A percentile compares a stretch with the other conserved stretches of the same genome.
Conservation (phyloP, 2,797 vertebrate genomes). For the Phrynocephalus guinanensis region DNA sequence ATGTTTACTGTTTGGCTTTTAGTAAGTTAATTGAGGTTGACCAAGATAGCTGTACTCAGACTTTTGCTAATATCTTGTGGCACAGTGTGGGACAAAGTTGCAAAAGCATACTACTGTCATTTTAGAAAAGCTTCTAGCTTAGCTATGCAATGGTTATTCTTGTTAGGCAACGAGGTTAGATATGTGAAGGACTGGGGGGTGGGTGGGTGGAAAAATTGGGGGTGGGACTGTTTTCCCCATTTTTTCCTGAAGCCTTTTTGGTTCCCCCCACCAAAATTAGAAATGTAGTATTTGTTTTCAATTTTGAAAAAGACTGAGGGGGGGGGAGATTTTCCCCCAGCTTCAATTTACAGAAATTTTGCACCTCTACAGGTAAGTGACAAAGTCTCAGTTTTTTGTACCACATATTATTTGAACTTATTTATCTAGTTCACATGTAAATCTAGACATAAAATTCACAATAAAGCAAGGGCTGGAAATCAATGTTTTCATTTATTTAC, state of each 20-base stretch:
- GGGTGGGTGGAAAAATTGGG: too few relatives aligned
- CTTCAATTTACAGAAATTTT: too few relatives aligned
- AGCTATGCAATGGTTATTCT: neutral
- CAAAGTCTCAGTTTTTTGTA: neutral
- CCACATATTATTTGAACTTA: neutral
- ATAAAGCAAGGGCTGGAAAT: neutral
- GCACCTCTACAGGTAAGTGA: neutral
- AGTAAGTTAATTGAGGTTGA: neutral
- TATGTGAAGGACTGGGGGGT: too few relatives aligned
- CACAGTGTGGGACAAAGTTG: neutral
- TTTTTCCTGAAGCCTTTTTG: too few relatives aligned
- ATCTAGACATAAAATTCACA: neutral
- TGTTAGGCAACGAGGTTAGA: neutral
- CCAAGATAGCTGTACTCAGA: neutral
- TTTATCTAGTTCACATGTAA: constrained; percentile 4
- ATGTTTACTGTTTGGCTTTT: neutral
- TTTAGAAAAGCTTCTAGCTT: neutral
- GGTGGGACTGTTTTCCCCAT: too few relatives aligned
- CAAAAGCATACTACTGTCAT: neutral
- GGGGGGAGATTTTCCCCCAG: too few relatives aligned
- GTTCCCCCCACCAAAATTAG: too few relatives aligned
- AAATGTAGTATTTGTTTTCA: too few relatives aligned
- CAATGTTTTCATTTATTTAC: constrained; percentile 15
- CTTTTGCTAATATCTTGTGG: neutral
- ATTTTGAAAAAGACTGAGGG: too few relatives aligned